Evolutionary conservation across 1,140 invertebrate species (phyloP).

Genomic region (Neodiprion pinetum): DNA sequence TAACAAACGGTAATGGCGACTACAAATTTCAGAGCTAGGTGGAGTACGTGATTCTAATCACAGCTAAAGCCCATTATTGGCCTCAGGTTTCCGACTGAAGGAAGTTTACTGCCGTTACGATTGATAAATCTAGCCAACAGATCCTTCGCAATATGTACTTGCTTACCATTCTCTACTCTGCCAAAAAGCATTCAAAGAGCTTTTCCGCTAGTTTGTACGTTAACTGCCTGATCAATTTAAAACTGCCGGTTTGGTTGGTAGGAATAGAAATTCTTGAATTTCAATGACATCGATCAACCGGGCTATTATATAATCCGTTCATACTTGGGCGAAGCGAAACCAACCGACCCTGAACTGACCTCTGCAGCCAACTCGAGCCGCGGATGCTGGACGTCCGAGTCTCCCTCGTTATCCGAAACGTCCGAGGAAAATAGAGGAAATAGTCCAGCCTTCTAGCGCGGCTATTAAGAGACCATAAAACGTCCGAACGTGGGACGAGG

Average conservation of each 20-base stretch:
- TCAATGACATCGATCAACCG: background rate
- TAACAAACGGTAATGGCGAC: background rate
- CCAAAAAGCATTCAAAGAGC: background rate
- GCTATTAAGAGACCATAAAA: slow-evolving; percentile 5
- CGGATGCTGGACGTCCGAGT: background rate
- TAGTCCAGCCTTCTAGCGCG: background rate
- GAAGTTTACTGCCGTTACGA: slow-evolving; percentile 6
- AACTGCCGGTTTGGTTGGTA: background rate
- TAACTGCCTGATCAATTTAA: slow-evolving; percentile 3
- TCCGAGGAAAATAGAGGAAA: background rate
- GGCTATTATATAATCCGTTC: background rate
- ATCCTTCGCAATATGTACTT: background rate
- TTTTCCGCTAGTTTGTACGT: background rate
- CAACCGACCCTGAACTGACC: background rate
- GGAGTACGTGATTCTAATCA: background rate
- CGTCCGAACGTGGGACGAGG: background rate
- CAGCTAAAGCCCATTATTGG: background rate
- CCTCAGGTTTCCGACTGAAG: background rate
- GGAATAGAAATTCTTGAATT: background rate
- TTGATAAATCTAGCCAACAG: slow-evolving; percentile 7
- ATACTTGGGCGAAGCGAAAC: background rate
- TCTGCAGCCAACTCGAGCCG: background rate
- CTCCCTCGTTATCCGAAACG: slow-evolving; percentile 1
- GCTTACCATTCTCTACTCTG: background rate
- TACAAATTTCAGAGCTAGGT: background rate